A percentile compares a stretch with the other conserved stretches of the same genome.
phyloP scores from a whole-genome alignment of 2,888 invertebrate genomes.

The Seladonia tumulorum region DNA sequence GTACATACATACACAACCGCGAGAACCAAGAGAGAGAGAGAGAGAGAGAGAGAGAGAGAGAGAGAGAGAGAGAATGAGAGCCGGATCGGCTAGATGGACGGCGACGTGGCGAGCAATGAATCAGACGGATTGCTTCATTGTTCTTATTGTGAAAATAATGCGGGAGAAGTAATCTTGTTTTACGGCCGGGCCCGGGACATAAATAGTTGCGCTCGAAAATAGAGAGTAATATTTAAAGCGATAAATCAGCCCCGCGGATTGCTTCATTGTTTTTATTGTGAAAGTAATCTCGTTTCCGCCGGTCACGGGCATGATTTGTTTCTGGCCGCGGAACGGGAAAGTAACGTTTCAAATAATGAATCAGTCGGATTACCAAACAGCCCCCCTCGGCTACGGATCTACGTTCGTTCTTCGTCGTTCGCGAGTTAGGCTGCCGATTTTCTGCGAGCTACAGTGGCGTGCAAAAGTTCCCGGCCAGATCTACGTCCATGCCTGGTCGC shows the following conservation, averaged over 20 bases:
- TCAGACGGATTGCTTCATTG: conserved; percentile 39
- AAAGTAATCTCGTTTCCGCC: conserved; percentile 25
- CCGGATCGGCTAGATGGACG: conserved; percentile 16
- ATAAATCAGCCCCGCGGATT: conserved; percentile 32
- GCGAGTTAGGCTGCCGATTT: not conserved
- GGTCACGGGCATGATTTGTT: conserved; percentile 27
- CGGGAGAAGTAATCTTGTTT: conserved; percentile 35
- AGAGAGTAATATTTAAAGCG: conserved; percentile 49
- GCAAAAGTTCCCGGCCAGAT: no score
- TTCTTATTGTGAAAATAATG: conserved; percentile 45
- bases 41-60: not conserved
- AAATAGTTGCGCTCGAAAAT: conserved; percentile 44
- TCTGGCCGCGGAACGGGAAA: conserved; percentile 21
- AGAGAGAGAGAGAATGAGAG: not conserved
- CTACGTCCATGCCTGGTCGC: no score
- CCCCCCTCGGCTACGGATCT: not conserved
- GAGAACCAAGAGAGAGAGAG: not conserved
- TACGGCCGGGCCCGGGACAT: conserved; percentile 16
- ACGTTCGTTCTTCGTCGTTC: not conserved
- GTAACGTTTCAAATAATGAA: conserved; percentile 26
- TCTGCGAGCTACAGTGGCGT: not conserved
- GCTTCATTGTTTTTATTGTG: conserved; percentile 43
- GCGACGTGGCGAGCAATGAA: conserved; percentile 33
- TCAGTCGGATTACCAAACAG: conserved; percentile 19
- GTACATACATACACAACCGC: not conserved